Evolutionary conservation across 1,140 invertebrate genomes (phyloP).

Genomic region (Lordiphosa mommai): DNA sequence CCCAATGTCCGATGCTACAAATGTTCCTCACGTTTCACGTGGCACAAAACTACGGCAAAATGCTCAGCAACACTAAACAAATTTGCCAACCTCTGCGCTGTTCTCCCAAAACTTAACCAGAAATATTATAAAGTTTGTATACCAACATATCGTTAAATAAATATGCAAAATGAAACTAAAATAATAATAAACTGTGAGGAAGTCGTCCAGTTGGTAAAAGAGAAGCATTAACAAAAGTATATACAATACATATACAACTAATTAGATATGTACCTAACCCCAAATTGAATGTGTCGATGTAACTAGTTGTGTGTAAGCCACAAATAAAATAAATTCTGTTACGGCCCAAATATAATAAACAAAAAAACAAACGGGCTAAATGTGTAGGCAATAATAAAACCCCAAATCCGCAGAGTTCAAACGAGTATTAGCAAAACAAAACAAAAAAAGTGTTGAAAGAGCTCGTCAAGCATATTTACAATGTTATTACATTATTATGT

Average conservation of each 20-base stretch:
- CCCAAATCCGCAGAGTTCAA: conserved; percentile 19
- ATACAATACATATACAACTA: conserved; percentile 18
- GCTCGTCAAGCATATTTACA: background rate
- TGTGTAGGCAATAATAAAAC: conserved; percentile 12
- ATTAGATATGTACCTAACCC: conserved; percentile 54
- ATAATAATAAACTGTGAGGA: conserved; percentile 20
- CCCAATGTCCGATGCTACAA: conserved; percentile 2
- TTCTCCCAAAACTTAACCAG: conserved; percentile 52
- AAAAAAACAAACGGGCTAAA: conserved; percentile 5
- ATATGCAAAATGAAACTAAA: conserved; percentile 55
- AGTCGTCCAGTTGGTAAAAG: conserved; percentile 21
- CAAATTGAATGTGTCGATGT: conserved; percentile 35
- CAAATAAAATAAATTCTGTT: conserved; percentile 18
- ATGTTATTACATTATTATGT: background rate
- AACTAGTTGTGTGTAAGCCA: conserved; percentile 26
- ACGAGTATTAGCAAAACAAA: conserved; percentile 33
- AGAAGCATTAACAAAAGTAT: conserved; percentile 2
- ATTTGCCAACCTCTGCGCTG: conserved; percentile 29
- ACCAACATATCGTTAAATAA: conserved; percentile 75
- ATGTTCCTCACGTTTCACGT: conserved; percentile 24
- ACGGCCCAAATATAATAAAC: conserved; percentile 15
- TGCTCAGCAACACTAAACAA: conserved; percentile 28
- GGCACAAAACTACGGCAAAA: conserved; percentile 30
- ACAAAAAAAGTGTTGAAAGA: conserved; percentile 24
- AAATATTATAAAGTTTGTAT: conserved; percentile 72